Conservation (phyloP, 37 sponge, comb jelly and placozoan species). For the Haliclona indistincta region DNA sequence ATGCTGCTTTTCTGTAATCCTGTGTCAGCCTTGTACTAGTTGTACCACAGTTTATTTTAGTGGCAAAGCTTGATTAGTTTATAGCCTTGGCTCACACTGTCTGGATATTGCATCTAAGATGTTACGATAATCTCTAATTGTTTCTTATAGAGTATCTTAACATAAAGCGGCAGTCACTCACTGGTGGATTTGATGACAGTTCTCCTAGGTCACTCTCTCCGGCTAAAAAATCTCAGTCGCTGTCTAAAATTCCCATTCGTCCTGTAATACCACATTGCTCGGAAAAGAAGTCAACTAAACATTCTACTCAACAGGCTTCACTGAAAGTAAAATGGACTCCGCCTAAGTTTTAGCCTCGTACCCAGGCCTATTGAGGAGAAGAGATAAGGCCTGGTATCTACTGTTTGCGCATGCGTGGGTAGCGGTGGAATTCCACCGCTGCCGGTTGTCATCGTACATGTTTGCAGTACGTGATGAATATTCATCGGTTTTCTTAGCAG, state of each 20-base stretch:
- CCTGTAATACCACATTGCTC: neutral
- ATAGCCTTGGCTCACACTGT: neutral
- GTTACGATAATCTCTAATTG: too few species aligned
- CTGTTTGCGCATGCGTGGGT: too few species aligned
- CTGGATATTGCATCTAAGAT: neutral
- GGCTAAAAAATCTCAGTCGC: neutral
- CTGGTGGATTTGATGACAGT: neutral
- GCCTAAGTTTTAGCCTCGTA: too few species aligned
- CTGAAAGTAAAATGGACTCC: neutral
- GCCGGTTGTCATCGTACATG: too few species aligned
- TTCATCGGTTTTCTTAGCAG: too few species aligned
- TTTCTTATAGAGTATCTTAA: conserved; percentile 12
- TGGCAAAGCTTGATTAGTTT: neutral
- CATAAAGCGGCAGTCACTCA: neutral
- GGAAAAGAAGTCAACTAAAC: neutral
- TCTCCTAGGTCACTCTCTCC: neutral
- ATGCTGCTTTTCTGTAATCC: neutral
- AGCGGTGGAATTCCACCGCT: too few species aligned
- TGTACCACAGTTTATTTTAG: neutral
- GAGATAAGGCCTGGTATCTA: too few species aligned
- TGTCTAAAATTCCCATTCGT: neutral
- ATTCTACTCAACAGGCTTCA: neutral
- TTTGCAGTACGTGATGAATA: too few species aligned
- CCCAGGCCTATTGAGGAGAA: too few species aligned
- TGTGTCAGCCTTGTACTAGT: neutral